Evolutionary conservation across 2,797 vertebrate species (phyloP).

Genomic region (Rhinella marina): DNA sequence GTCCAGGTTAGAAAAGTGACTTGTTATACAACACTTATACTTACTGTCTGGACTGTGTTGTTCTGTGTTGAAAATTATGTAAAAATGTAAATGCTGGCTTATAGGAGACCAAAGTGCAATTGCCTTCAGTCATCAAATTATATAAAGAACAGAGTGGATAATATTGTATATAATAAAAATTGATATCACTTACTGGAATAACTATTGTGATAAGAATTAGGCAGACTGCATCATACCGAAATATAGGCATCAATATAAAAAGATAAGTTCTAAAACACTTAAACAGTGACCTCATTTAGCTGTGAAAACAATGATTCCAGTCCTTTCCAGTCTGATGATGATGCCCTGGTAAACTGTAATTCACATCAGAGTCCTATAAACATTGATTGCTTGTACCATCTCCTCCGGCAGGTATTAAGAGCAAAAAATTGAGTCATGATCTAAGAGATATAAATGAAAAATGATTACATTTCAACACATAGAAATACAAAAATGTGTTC

Average conservation of each 20-base stretch:
- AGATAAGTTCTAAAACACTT: constrained; percentile 43
- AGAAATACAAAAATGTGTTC: neutral
- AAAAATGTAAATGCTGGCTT: neutral
- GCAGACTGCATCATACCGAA: neutral
- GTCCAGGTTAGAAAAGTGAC: no score
- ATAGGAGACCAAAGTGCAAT: neutral
- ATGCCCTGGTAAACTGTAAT: neutral
- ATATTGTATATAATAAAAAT: neutral
- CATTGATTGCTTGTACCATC: constrained; percentile 13
- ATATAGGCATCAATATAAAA: neutral
- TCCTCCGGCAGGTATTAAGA: constrained; percentile 10
- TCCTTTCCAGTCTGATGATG: constrained; percentile 4
- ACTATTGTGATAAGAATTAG: constrained; percentile 4
- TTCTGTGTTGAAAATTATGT: neutral
- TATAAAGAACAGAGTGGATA: neutral
- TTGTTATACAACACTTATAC: no score
- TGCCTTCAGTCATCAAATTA: neutral
- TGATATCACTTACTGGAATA: constrained; percentile 27
- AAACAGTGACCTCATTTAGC: constrained; percentile 30
- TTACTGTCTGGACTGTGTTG: no score
- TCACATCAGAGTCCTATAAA: neutral
- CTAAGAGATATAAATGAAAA: neutral
- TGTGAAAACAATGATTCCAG: neutral
- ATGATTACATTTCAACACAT: neutral
- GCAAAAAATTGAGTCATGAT: neutral